Evolutionary conservation across 2,888 invertebrate genomes (phyloP), one percentile per base, ranked within the genome.

Genomic region (Therioaphis trifolii): DNA sequence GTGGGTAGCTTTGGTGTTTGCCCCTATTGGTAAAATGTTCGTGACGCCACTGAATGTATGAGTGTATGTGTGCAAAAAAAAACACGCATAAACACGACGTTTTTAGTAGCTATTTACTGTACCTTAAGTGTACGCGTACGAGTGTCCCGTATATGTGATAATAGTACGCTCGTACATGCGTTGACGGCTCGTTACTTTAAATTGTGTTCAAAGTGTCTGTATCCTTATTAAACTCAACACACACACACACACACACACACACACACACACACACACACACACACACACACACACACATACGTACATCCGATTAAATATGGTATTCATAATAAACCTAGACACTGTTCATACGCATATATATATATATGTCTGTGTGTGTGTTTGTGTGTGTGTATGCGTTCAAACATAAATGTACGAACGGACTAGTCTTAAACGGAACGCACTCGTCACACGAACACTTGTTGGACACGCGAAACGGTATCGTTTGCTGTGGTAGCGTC

Each of bases 161-260:
- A 18, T 4, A 4, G n/a, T 21, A 21, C n/a, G 12, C 55, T 18
- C 21, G 24, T 35, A n/a, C n/a, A n/a, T n/a, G n/a, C n/a, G n/a
- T n/a, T n/a, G 35, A 61, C 52, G 21, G n/a, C 21, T n/a, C 9
- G 61, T 35, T 18, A 43, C 68, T 82, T 49, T 82, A 82, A 82
- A 82, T 74, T 74, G n/a, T n/a, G 61, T 82, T 82, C 80, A 72
- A 82, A 82, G 80, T 82, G 80, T 69, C 27, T 61, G 84, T 52
- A 84, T 79, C 84, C 72, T 84, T 84, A 84, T 84, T 85, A 69
- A 84, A 85, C 82, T 85, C 85, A 77, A 82, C 84, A 76, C 74
- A 84, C 76, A 58, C 71, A 63, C 52, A 52, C 72, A 69, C 43
- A 24, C 18, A 27, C n/a, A n/a, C n/a, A n/a, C n/a, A n/a, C n/a